Evolutionary conservation across 1,140 invertebrate genomes (phyloP).

Genomic region (Ctenoplectra terminalis): DNA sequence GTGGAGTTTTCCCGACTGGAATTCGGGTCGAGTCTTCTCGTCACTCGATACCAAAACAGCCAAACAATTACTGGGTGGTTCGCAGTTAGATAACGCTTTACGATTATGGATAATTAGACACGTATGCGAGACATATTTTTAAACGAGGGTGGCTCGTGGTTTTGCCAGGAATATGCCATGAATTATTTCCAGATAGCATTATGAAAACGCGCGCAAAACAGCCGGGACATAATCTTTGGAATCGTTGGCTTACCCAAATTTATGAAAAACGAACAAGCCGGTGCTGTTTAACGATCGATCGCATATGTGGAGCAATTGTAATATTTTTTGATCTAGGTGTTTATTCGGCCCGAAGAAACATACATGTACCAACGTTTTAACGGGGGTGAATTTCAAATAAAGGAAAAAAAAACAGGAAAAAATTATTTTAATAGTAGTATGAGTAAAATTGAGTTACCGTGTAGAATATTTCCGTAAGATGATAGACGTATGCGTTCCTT

Average conservation of each 20-base stretch:
- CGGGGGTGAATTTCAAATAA: neutral
- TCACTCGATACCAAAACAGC: neutral
- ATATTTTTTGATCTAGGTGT: neutral
- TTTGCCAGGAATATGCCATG: neutral
- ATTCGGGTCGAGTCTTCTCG: neutral
- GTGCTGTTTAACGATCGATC: neutral
- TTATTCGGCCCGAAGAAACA: too few species aligned
- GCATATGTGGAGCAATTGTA: neutral
- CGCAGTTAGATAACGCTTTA: slow-evolving; percentile 1
- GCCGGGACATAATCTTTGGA: slow-evolving; percentile 28
- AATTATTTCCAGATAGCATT: slow-evolving; percentile 35
- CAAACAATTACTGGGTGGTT: neutral
- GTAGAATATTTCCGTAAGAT: slow-evolving; percentile 98
- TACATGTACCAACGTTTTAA: too few species aligned
- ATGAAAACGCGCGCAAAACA: slow-evolving; percentile 25
- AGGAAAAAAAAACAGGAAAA: neutral
- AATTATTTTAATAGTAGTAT: neutral
- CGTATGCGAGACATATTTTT: slow-evolving; percentile 10
- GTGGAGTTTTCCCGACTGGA: neutral
- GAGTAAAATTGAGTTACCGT: slow-evolving; percentile 85
- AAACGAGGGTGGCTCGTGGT: neutral
- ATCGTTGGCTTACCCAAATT: slow-evolving; percentile 32
- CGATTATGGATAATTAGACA: slow-evolving; percentile 28
- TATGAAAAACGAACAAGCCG: slow-evolving; percentile 1
- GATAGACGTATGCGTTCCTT: slow-evolving; percentile 96